Evolutionary conservation across 2,888 invertebrate genomes (phyloP).

Genomic region (Ennomos erosarius): DNA sequence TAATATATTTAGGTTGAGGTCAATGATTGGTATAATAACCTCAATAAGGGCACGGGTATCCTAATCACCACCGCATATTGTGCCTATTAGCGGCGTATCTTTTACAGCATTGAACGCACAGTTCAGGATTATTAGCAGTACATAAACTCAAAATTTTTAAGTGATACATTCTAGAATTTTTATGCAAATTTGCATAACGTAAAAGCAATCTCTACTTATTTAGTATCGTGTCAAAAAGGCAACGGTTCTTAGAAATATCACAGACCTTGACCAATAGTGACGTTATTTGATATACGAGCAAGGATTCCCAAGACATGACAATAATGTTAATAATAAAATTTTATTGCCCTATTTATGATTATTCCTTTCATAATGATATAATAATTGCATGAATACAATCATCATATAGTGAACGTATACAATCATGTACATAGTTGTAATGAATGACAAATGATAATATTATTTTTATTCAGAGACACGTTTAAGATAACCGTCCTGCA

Average conservation of each 20-base stretch:
- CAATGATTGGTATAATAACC: constrained; percentile 20
- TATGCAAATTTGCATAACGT: too few relatives aligned
- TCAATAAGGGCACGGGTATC: constrained; percentile 36
- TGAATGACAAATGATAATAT: too few relatives aligned
- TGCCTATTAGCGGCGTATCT: constrained; percentile 55
- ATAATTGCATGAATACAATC: too few relatives aligned
- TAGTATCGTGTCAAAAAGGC: too few relatives aligned
- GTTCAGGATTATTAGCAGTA: constrained; percentile 5
- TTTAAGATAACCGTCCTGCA: too few relatives aligned
- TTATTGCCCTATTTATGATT: not conserved
- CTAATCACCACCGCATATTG: constrained; percentile 43
- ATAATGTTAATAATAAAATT: constrained; percentile 1
- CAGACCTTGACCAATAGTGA: not conserved
- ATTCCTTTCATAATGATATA: too few relatives aligned
- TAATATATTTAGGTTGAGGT: constrained; percentile 23
- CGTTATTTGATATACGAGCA: not conserved
- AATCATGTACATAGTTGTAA: too few relatives aligned
- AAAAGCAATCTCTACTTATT: too few relatives aligned
- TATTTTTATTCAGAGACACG: too few relatives aligned
- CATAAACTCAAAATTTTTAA: not conserved
- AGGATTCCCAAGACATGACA: not conserved
- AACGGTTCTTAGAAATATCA: not conserved
- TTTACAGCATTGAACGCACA: constrained; percentile 43
- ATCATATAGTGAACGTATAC: too few relatives aligned
- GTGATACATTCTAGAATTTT: too few relatives aligned